Conservation (phyloP, 2,888 invertebrate species). For the Diaphora mendica region DNA sequence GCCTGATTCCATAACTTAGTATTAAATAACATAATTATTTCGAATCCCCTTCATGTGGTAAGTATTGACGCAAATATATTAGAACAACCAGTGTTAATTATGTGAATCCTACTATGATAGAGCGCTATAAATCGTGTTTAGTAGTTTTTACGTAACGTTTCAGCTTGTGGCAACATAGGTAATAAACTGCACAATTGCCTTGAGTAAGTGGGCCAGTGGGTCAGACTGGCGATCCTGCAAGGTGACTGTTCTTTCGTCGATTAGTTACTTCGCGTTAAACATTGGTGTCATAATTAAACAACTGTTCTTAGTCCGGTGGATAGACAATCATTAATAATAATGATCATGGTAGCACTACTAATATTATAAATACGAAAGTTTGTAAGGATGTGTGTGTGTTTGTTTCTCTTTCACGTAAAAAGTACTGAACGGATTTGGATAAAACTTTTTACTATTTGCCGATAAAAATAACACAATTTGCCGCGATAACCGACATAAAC, state of each 20-base stretch:
- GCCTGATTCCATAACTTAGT: too few species aligned
- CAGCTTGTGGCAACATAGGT: slow-evolving; percentile 9
- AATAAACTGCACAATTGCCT: slow-evolving; percentile 22
- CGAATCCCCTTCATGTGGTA: not conserved
- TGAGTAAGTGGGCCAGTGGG: slow-evolving; percentile 48
- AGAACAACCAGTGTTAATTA: not conserved
- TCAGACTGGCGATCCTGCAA: slow-evolving; percentile 50
- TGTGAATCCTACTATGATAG: not conserved
- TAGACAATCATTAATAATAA: not conserved
- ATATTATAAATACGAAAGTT: too few species aligned
- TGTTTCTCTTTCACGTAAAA: too few species aligned
- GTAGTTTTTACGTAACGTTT: slow-evolving; percentile 23
- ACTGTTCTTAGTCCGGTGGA: not conserved
- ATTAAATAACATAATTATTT: not conserved
- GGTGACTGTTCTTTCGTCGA: slow-evolving; percentile 28
- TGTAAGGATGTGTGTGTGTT: too few species aligned
- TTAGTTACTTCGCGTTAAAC: slow-evolving; percentile 23
- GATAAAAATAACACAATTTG: too few species aligned
- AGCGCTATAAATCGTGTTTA: not conserved
- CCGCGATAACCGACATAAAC: too few species aligned
- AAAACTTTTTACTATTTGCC: too few species aligned
- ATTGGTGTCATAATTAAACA: slow-evolving; percentile 3
- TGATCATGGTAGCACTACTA: not conserved
- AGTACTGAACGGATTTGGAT: too few species aligned
- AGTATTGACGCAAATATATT: not conserved